Conservation (phyloP, 2,113 vertebrate genomes). For the Eolophus roseicapilla region DNA sequence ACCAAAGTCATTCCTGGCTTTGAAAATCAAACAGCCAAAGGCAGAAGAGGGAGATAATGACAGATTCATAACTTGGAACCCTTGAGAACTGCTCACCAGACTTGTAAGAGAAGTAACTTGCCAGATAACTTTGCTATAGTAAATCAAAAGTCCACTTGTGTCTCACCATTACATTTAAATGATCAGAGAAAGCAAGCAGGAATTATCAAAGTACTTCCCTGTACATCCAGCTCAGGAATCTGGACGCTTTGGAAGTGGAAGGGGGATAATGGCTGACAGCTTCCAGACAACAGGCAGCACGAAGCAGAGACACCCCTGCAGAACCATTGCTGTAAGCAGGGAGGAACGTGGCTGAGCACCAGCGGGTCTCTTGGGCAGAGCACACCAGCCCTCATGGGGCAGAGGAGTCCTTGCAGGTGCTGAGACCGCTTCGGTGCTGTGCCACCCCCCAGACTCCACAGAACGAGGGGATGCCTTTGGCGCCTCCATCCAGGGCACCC, state of each 20-base stretch:
- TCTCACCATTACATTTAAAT: neutral
- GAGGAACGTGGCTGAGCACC: neutral
- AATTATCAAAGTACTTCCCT: neutral
- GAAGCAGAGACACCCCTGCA: neutral
- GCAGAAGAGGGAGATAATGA: neutral
- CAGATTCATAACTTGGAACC: neutral
- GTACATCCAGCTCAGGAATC: neutral
- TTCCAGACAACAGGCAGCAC: neutral
- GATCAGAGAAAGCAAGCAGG: neutral
- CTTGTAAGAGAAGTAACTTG: neutral
- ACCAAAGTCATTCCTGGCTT: neutral
- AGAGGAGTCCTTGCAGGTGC: neutral
- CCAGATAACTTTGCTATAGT: neutral
- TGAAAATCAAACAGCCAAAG: neutral
- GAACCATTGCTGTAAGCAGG: neutral
- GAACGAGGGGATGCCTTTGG: neutral
- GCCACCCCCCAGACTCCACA: neutral
- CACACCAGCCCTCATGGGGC: neutral
- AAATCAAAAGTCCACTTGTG: neutral
- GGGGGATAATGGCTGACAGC: neutral
- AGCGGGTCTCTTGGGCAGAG: neutral
- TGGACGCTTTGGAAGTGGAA: neutral
- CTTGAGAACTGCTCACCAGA: neutral
- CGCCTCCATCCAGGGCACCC: neutral
- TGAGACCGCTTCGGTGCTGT: neutral